These are phyloP conservation scores for Uloborus diversus DNA, from an alignment of 1,140 invertebrate species.

Conservation along the genomic window DNA sequence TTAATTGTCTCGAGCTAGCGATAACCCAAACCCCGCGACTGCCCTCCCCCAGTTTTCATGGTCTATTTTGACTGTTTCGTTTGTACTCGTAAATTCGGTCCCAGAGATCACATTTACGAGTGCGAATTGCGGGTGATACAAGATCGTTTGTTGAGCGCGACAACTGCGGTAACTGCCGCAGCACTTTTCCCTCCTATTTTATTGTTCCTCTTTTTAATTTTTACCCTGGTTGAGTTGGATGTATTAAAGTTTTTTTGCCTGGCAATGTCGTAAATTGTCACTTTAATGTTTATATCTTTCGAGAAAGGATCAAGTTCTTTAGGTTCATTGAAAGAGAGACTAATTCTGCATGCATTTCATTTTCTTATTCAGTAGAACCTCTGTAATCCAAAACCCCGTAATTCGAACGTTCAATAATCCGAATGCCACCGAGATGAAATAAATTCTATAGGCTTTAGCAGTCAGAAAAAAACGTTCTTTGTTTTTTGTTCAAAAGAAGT, in stretches of 20 bases:
- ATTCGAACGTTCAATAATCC: no score
- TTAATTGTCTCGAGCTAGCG: conserved; percentile 44
- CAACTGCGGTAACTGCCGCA: conserved; percentile 28
- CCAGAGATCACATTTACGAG: conserved; percentile 13
- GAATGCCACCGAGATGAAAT: no score
- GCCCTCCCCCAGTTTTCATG: conserved; percentile 12
- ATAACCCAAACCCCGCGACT: conserved; percentile 35
- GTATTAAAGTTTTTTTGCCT: neutral
- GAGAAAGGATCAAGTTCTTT: no score
- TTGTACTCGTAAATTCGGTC: conserved; percentile 29
- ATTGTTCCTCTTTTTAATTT: neutral
- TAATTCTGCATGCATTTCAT: no score
- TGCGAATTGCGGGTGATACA: conserved; percentile 31
- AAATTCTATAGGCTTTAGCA: no score
- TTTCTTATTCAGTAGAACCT: no score
- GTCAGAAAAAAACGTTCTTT: no score
- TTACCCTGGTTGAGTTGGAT: neutral
- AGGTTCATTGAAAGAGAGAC: no score
- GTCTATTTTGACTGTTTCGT: conserved; percentile 49
- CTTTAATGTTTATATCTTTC: no score
- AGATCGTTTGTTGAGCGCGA: conserved; percentile 45
- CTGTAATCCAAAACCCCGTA: no score
- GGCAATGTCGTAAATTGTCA: conserved; percentile 1
- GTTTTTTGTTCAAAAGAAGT: no score
- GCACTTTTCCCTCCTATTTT: neutral